Evolutionary conservation across 1,140 invertebrate genomes (phyloP).

Genomic region (Aphelenchoides besseyi): DNA sequence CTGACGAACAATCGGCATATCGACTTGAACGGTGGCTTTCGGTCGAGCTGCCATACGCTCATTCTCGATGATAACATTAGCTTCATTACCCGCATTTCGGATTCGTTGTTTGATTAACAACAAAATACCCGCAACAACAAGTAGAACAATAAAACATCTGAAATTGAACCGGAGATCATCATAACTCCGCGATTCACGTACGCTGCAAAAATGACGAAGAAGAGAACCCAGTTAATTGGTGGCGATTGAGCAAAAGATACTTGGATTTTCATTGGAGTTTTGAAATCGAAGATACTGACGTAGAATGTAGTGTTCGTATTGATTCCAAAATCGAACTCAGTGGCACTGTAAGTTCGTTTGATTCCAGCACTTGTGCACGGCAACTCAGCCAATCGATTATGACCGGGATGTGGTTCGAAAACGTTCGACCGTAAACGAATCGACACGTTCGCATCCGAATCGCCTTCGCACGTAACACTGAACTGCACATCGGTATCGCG

Average conservation of each 20-base stretch:
- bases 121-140: slow-evolving; percentile 58
- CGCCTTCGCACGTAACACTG: slow-evolving; percentile 56
- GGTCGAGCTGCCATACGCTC: slow-evolving; percentile 58
- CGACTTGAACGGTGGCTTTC: slow-evolving; percentile 57
- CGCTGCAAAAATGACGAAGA: slow-evolving; percentile 63
- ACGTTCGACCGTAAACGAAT: slow-evolving; percentile 43
- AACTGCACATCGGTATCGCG: slow-evolving; percentile 61
- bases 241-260: slow-evolving; percentile 63
- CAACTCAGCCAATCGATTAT: slow-evolving; percentile 23
- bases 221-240: slow-evolving; percentile 62
- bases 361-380: slow-evolving; percentile 49
- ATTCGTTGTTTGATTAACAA: slow-evolving; percentile 60
- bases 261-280: slow-evolving; percentile 60
- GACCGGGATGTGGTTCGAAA: slow-evolving; percentile 44
- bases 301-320: slow-evolving; percentile 62
- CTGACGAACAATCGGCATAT: slow-evolving; percentile 35
- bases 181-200: slow-evolving; percentile 33
- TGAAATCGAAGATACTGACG: slow-evolving; percentile 57
- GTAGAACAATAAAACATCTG: slow-evolving; percentile 62
- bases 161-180: slow-evolving; percentile 11
- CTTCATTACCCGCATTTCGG: slow-evolving; percentile 26
- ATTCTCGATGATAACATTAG: slow-evolving; percentile 23
- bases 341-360: slow-evolving; percentile 52
- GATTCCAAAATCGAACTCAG: slow-evolving; percentile 52
- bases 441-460: slow-evolving; percentile 47